Conservation (phyloP, 2,113 vertebrate species). For the Seriola aureovittata region DNA sequence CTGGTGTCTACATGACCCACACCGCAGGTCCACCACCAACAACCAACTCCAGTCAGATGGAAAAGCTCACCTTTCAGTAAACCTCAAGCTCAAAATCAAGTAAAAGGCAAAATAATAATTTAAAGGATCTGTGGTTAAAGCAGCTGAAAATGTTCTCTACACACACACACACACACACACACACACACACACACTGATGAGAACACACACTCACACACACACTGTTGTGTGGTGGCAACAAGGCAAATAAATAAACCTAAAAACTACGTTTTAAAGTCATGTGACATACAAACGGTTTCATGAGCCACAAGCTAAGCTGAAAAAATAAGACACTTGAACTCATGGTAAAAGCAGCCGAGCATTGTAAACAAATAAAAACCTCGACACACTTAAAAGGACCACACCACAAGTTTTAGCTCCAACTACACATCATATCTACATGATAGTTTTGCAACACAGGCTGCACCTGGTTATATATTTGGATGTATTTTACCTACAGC, state of each 20-base stretch:
- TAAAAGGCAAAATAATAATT: neutral
- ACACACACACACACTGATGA: neutral
- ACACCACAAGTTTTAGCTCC: neutral
- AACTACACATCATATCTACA: neutral
- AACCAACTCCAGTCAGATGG: neutral
- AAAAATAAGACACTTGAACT: constrained; percentile 9
- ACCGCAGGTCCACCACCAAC: neutral
- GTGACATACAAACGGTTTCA: neutral
- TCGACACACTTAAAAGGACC: neutral
- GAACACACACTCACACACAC: neutral
- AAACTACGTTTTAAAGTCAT: neutral
- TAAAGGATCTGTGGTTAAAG: neutral
- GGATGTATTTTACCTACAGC: neutral
- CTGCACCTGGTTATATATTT: neutral
- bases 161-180: neutral
- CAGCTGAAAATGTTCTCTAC: neutral
- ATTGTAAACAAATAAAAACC: neutral
- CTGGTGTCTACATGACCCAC: neutral
- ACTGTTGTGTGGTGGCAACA: neutral
- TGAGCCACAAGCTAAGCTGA: neutral
- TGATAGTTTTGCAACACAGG: neutral
- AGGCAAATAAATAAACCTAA: neutral
- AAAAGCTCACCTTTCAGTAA: neutral
- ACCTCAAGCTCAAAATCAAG: neutral
- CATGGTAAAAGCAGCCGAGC: neutral